Percentiles rank a stretch among this genome's conserved stretches.
Conservation (phyloP, 2,888 invertebrate genomes). For the Frankliniella fusca region DNA sequence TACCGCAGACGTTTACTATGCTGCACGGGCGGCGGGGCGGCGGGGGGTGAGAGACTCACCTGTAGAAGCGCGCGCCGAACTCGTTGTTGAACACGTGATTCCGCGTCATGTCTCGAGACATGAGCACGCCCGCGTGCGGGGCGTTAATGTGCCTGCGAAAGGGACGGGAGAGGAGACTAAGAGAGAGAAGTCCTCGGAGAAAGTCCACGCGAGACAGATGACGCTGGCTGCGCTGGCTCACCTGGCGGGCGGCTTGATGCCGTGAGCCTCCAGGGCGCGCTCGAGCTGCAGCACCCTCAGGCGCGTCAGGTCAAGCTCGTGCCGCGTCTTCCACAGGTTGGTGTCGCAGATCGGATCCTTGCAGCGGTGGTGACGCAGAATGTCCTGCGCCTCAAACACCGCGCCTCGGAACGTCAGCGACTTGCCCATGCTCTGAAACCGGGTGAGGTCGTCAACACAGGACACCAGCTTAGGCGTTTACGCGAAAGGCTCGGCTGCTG, state of each 20-base stretch:
- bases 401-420: constrained; percentile 78
- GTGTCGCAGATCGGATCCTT: constrained; percentile 74
- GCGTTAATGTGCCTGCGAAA: neutral
- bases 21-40: no score
- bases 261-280: constrained; percentile 77
- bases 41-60: constrained; percentile 44
- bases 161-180: neutral
- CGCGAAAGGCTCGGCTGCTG: no score
- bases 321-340: constrained; percentile 84
- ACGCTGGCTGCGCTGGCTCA: no score
- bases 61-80: constrained; percentile 47
- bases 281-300: constrained; percentile 81
- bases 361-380: constrained; percentile 68
- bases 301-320: constrained; percentile 83
- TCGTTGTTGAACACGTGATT: constrained; percentile 50
- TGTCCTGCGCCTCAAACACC: constrained; percentile 72
- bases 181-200: neutral
- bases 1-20: no score
- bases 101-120: constrained; percentile 50
- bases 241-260: constrained; percentile 59
- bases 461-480: neutral
- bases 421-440: constrained; percentile 60
- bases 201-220: no score
- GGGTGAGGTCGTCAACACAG: neutral
- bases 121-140: constrained; percentile 44